phyloP scores from a whole-genome alignment of 1,140 invertebrate species.

The Piezodorus guildinii region DNA sequence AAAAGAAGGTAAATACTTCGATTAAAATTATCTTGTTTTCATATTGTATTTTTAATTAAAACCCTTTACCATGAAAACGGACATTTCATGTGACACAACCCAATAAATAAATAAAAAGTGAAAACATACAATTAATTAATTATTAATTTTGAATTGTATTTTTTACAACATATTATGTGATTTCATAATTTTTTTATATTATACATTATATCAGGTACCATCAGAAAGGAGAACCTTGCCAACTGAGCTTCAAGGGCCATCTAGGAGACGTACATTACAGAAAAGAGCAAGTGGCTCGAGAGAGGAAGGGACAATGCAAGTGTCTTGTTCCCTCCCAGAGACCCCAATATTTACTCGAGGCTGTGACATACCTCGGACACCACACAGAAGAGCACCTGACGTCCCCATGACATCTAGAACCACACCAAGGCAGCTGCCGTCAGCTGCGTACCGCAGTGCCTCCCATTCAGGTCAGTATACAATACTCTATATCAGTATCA shows the following conservation, averaged over 20 bases:
- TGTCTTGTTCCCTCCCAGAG: constrained; percentile 68
- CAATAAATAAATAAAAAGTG: no score
- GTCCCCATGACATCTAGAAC: constrained; percentile 23
- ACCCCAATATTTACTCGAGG: constrained; percentile 71
- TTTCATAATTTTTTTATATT: no score
- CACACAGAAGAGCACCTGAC: constrained; percentile 31
- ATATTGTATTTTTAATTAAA: no score
- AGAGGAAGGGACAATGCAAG: constrained; percentile 49
- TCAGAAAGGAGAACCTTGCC: constrained; percentile 57
- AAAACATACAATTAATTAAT: no score
- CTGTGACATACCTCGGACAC: constrained; percentile 31
- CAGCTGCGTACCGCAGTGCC: neutral
- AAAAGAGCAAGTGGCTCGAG: constrained; percentile 39
- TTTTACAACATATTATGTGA: no score
- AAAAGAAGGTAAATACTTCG: no score
- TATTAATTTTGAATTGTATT: no score
- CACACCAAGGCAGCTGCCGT: constrained; percentile 20
- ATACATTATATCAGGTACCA: constrained; percentile 38
- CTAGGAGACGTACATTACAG: constrained; percentile 40
- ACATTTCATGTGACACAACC: no score
- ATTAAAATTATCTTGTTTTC: no score
- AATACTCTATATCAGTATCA: neutral
- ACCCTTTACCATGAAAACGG: no score
- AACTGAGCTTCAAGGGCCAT: constrained; percentile 46
- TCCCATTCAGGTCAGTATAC: constrained; percentile 4